Base-by-base conservation (phyloP, 2,113 vertebrate genomes). In the Hippocampus comes region DNA sequence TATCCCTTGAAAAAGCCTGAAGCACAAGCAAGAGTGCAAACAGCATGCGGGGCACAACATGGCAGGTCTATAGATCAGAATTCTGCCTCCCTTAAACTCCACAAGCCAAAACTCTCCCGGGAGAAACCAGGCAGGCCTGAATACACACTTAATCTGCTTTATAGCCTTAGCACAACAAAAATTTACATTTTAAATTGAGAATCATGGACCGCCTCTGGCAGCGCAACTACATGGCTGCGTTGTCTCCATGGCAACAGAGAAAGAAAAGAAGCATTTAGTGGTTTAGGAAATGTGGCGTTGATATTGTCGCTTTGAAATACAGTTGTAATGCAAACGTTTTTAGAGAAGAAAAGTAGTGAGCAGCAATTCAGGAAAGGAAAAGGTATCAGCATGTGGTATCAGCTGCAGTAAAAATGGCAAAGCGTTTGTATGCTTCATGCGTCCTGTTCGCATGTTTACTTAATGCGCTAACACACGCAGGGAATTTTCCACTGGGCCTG, bases 211-310 rank as follows among this genome's bases (percentile, higher is more conserved):
- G 90, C 90, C 89, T 78, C 85, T 88, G 84, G 90, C 85, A 94
- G 91, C 83, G 79, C 84, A 71, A 68, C 91, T 89, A 89, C 87
- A 90, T 91, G 93, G 91, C 82, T 87, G 89, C 8, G 46, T 78
- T 9, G 92, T 97, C 94, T 91, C 95, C 84, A 95, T 94, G 89
- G 95, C 89, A 97, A 97, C 94, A n/a, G 88, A 91, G 94, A 90
- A 90, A 93, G 92, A 86, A 86, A 80, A 87, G 87, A 91, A 89
- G 89, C 86, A 92, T 92, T 85, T 88, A 85, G 85, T 88, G 92
- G 91, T 92, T 93, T 87, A 84, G 87, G 89, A 92, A 88, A 91
- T 91, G 89, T 75, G 93, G 86, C 90, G 79, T 91, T 89, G 72
- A 91, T 89, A 90, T 66, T 91, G 79, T 94, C 91, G 94, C 90